These are phyloP conservation scores for Adineta ricciae DNA, from an alignment of 2,888 invertebrate genomes.

Conservation along the genomic window DNA sequence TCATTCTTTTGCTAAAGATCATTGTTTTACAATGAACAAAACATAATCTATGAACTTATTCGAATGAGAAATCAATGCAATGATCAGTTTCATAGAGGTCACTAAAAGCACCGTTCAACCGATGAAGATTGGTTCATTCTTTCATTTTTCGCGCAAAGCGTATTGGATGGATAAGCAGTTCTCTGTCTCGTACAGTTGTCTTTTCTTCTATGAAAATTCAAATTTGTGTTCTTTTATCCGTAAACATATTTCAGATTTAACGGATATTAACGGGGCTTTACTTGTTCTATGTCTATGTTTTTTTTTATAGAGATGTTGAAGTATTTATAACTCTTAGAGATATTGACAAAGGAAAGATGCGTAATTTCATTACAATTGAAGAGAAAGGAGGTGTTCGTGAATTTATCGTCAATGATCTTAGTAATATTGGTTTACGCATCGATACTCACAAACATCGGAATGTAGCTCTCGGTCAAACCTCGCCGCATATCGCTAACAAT, in stretches of 20 bases:
- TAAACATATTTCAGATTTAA: neutral
- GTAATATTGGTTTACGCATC: neutral
- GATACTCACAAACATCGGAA: constrained; percentile 8
- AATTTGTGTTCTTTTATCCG: neutral
- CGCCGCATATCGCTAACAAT: neutral
- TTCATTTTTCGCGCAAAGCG: neutral
- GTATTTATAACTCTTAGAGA: neutral
- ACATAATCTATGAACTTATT: too few species aligned
- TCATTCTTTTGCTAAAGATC: too few species aligned
- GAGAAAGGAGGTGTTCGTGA: constrained; percentile 2
- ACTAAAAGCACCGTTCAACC: neutral
- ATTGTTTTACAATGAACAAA: too few species aligned
- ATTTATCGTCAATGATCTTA: neutral
- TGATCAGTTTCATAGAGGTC: neutral
- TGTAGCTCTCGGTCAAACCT: neutral
- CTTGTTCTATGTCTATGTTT: neutral
- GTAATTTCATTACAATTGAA: neutral
- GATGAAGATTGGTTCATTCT: neutral
- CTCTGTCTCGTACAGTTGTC: neutral
- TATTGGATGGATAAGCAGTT: neutral
- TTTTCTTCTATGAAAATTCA: neutral
- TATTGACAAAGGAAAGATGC: neutral
- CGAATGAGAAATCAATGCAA: too few species aligned
- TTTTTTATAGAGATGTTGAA: neutral
- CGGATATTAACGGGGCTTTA: too few species aligned